A percentile compares a stretch with the other conserved stretches of the same genome.
Evolutionary conservation across 2,113 vertebrate genomes (phyloP).

Genomic region (Cichladusa arquata): DNA sequence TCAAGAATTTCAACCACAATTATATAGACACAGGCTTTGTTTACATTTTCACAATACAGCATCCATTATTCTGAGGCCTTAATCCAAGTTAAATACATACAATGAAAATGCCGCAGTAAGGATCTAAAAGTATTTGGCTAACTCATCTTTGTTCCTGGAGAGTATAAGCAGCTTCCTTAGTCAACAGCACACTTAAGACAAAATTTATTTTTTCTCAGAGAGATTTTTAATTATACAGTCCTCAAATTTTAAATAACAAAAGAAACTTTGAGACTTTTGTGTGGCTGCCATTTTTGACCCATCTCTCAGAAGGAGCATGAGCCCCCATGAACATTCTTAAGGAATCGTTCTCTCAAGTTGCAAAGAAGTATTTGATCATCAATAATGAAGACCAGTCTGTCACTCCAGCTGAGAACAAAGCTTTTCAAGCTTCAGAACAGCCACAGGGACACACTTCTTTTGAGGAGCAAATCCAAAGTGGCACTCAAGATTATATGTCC

Average conservation of each 20-base stretch:
- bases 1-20: neutral
- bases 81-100: neutral
- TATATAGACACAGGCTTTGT: neutral
- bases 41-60: neutral
- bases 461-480: conserved; percentile 24
- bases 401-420: conserved; percentile 44
- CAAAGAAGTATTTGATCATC: conserved; percentile 33
- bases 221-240: neutral
- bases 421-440: conserved; percentile 16
- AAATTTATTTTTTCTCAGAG: neutral
- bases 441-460: neutral
- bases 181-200: neutral
- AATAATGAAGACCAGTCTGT: conserved; percentile 9
- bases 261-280: neutral
- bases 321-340: neutral
- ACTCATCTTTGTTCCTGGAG: neutral
- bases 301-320: neutral
- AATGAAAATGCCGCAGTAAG: neutral
- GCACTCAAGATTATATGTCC: neutral
- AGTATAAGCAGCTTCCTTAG: neutral
- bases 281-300: neutral
- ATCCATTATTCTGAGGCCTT: neutral
- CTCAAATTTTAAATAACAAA: neutral
- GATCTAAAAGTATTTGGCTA: neutral
- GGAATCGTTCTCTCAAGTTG: neutral